Conservation (phyloP, 2,888 invertebrate species). For the Acanthosepion pharaonis region DNA sequence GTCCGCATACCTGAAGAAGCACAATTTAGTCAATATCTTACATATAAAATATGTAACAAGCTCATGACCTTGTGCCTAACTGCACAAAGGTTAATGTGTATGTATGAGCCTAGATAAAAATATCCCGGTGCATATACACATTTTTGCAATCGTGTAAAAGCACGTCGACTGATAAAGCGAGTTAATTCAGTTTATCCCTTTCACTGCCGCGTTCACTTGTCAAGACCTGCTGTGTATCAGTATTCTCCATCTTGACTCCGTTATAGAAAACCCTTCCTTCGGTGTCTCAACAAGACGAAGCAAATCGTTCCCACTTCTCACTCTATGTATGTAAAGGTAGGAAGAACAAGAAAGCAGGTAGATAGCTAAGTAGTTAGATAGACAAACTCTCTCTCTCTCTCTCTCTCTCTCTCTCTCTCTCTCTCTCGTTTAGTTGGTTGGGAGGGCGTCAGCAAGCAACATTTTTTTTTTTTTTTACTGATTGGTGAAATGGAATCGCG, state of each 20-base stretch:
- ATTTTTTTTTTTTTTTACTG: not conserved
- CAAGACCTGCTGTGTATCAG: not conserved
- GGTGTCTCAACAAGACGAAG: not conserved
- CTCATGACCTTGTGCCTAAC: too few relatives aligned
- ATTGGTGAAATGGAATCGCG: not conserved
- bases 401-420: not conserved
- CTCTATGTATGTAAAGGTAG: not conserved
- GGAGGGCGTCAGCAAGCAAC: not conserved
- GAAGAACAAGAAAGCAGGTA: slow-evolving; percentile 5
- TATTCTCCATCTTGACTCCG: not conserved
- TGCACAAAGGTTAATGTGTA: too few relatives aligned
- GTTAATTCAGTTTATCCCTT: not conserved
- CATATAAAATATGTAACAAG: too few relatives aligned
- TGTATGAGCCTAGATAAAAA: too few relatives aligned
- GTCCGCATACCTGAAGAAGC: too few relatives aligned
- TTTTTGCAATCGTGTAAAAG: too few relatives aligned
- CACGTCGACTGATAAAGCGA: not conserved
- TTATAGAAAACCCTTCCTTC: too few relatives aligned
- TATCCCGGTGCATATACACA: too few relatives aligned
- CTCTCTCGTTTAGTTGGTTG: not conserved
- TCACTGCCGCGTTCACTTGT: slow-evolving; percentile 20
- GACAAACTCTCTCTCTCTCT: not conserved
- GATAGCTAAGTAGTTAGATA: not conserved
- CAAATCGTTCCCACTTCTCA: not conserved
- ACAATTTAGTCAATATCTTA: too few relatives aligned